Evolutionary conservation across 2,113 vertebrate species (phyloP).

Genomic region (Aphyosemion australe): DNA sequence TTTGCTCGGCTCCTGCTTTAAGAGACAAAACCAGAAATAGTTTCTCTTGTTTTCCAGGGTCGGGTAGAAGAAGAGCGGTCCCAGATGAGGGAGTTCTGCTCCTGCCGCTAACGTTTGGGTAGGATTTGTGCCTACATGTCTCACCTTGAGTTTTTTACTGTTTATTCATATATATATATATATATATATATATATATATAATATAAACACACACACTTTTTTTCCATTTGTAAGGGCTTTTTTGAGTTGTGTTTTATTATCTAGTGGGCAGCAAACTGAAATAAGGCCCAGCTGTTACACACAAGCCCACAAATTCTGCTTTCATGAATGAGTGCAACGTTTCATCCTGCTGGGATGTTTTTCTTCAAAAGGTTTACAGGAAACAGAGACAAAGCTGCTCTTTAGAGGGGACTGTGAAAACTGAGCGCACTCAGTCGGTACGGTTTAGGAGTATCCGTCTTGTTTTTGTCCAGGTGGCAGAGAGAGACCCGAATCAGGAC

Average conservation of each 20-base stretch:
- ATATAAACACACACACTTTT: too few relatives aligned
- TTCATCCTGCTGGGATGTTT: constrained; percentile 67
- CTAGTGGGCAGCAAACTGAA: constrained; percentile 47
- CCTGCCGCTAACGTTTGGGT: constrained; percentile 91
- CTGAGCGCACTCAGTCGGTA: constrained; percentile 16
- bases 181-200: too few relatives aligned
- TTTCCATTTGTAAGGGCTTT: not conserved
- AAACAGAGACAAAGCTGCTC: constrained; percentile 41
- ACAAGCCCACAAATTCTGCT: constrained; percentile 41
- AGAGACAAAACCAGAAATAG: constrained; percentile 21
- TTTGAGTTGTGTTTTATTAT: constrained; percentile 11
- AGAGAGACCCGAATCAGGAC: constrained; percentile 92
- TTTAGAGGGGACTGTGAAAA: constrained; percentile 35
- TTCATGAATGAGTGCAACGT: constrained; percentile 36
- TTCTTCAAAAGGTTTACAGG: constrained; percentile 52
- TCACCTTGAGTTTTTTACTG: not conserved
- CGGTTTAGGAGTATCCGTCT: too few relatives aligned
- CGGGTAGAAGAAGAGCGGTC: constrained; percentile 86
- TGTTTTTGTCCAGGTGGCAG: constrained; percentile 84
- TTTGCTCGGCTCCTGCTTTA: not conserved
- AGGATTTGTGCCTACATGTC: constrained; percentile 47
- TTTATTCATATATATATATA: too few relatives aligned
- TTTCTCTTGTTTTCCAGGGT: constrained; percentile 67
- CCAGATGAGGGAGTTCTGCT: constrained; percentile 87
- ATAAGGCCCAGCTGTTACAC: constrained; percentile 47